Percentiles rank a stretch among this genome's conserved stretches.
phyloP scores from a whole-genome alignment of 2,797 vertebrate genomes.

The Hybognathus amarus region DNA sequence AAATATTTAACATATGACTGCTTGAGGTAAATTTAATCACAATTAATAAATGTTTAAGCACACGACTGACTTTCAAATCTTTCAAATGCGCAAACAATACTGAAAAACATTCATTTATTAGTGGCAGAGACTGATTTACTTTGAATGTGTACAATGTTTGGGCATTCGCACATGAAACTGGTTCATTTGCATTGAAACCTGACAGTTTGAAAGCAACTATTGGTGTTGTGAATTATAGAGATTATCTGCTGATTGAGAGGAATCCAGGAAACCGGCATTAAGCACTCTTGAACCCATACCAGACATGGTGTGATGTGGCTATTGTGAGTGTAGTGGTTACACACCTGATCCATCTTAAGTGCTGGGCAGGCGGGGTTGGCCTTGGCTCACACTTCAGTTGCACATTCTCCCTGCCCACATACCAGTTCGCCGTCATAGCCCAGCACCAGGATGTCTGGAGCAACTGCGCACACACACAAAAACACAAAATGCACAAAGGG shows the following conservation, averaged over 20 bases:
- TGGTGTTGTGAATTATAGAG: conserved; percentile 12
- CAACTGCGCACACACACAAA: conserved; percentile 74
- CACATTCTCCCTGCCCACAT: conserved; percentile 89
- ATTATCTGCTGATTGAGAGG: conserved; percentile 45
- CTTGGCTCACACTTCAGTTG: conserved; percentile 93
- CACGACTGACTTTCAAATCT: background rate
- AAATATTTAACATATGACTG: background rate
- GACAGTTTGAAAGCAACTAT: background rate
- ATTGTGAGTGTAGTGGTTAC: conserved; percentile 50
- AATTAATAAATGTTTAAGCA: background rate
- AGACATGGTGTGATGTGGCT: conserved; percentile 6
- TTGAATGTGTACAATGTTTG: background rate
- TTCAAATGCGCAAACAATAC: background rate
- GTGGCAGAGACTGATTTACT: background rate
- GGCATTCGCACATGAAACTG: conserved; percentile 8
- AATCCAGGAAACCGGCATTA: conserved; percentile 31
- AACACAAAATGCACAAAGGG: conserved; percentile 40
- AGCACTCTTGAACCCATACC: conserved; percentile 37
- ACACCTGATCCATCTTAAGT: conserved; percentile 95
- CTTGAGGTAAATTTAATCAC: background rate
- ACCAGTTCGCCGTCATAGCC: conserved; percentile 98
- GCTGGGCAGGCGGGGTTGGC: conserved; percentile 92
- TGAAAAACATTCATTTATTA: background rate
- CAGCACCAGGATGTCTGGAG: conserved; percentile 92
- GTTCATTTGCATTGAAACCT: conserved; percentile 13